Percentiles rank a stretch among this genome's conserved stretches.
These are phyloP conservation scores for Apis laboriosa DNA, from an alignment of 1,140 invertebrate genomes.

Conservation along the genomic window DNA sequence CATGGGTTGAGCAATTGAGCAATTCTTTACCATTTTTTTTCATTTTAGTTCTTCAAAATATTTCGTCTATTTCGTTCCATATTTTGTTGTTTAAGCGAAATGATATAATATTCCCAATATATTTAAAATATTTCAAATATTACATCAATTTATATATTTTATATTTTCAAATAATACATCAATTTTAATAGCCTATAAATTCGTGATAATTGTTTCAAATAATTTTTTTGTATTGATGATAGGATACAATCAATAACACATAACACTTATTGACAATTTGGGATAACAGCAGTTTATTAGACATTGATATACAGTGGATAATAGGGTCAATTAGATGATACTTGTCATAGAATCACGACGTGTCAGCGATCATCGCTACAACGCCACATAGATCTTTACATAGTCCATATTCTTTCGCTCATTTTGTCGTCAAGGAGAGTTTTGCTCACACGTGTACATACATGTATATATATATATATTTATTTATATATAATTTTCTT, in stretches of 20 bases:
- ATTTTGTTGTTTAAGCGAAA: background rate
- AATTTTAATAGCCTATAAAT: background rate
- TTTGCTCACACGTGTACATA: slow-evolving; percentile 57
- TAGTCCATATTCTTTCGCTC: slow-evolving; percentile 29
- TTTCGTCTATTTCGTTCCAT: background rate
- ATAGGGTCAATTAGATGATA: slow-evolving; percentile 69
- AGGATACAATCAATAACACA: background rate
- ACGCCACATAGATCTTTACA: slow-evolving; percentile 34
- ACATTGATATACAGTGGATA: slow-evolving; percentile 81
- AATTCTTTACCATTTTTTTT: no score
- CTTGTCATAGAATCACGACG: slow-evolving; percentile 66
- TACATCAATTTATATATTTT: background rate
- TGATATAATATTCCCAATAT: no score
- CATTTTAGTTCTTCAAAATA: no score
- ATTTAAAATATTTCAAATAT: background rate
- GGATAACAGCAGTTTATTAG: slow-evolving; percentile 80
- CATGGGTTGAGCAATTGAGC: no score
- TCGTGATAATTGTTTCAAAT: background rate
- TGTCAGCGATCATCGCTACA: slow-evolving; percentile 58
- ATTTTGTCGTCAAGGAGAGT: slow-evolving; percentile 16
- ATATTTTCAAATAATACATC: background rate
- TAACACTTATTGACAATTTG: slow-evolving; percentile 42
- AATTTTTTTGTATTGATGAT: background rate
- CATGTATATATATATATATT: slow-evolving; percentile 30
- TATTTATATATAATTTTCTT: slow-evolving; percentile 46